Percentiles rank a stretch among this genome's conserved stretches.
Conservation (phyloP, 2,888 invertebrate species). For the Acholoe squamosa region DNA sequence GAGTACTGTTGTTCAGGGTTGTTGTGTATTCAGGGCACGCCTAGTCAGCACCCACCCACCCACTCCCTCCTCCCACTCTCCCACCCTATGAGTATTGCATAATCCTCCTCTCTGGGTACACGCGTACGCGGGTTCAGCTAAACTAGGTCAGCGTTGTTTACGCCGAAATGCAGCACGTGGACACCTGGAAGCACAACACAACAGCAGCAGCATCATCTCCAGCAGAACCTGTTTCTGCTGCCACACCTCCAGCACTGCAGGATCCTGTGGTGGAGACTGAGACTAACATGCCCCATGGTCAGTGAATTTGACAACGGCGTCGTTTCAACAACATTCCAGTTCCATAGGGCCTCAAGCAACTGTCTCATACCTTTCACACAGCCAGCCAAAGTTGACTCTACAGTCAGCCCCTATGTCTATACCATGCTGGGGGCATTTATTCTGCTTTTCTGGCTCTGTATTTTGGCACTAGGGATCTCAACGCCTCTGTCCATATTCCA, state of each 20-base stretch:
- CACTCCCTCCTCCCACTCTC: background rate
- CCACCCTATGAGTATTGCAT: background rate
- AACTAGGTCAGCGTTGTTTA: slow-evolving; percentile 54
- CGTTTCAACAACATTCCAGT: slow-evolving; percentile 30
- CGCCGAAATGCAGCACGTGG: slow-evolving; percentile 27
- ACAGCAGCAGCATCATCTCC: background rate
- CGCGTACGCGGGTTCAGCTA: background rate
- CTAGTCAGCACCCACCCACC: background rate
- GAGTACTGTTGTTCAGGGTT: background rate
- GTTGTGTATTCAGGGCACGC: slow-evolving; percentile 4
- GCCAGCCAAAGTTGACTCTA: background rate
- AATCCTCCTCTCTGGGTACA: background rate
- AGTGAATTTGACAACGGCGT: background rate
- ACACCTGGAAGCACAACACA: background rate
- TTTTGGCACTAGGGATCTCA: background rate
- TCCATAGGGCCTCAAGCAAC: background rate
- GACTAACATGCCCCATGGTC: slow-evolving; percentile 6
- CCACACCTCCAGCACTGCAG: background rate
- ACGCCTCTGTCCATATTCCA: too few species aligned
- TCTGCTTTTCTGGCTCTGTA: background rate
- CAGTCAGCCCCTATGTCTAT: background rate
- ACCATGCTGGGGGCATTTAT: background rate
- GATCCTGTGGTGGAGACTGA: background rate
- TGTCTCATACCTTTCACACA: background rate
- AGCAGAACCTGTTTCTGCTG: background rate